Percentiles rank a stretch among this genome's conserved stretches.
Evolutionary conservation across 2,797 vertebrate species (phyloP).

Genomic region (Hemibagrus guttatus): DNA sequence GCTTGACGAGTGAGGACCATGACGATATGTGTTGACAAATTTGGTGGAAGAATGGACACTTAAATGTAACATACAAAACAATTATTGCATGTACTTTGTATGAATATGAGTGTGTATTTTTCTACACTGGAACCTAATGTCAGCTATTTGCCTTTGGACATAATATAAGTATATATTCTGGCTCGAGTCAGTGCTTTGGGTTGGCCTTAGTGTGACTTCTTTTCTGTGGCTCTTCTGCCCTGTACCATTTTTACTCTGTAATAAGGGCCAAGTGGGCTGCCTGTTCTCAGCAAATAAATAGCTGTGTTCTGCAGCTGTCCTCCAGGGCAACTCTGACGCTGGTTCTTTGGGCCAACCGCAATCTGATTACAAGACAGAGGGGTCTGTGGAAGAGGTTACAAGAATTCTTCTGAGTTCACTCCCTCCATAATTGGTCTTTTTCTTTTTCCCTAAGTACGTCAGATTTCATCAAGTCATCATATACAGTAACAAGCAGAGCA

Average conservation of each 20-base stretch:
- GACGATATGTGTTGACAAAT: not conserved
- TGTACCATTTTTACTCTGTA: conserved; percentile 58
- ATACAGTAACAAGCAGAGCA: conserved; percentile 28
- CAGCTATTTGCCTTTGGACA: conserved; percentile 33
- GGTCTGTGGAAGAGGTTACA: conserved; percentile 60
- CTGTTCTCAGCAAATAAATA: conserved; percentile 64
- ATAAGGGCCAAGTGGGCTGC: conserved; percentile 59
- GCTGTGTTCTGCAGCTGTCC: conserved; percentile 55
- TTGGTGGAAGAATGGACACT: not conserved
- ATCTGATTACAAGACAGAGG: conserved; percentile 66
- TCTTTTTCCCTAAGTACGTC: conserved; percentile 55
- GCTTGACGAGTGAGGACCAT: not conserved
- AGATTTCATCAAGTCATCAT: conserved; percentile 55
- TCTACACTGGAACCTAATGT: not conserved
- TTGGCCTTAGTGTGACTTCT: conserved; percentile 60
- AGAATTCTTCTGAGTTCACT: conserved; percentile 63
- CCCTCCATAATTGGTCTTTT: conserved; percentile 60
- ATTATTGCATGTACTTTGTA: not conserved
- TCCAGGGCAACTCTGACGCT: conserved; percentile 60
- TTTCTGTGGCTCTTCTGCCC: conserved; percentile 48
- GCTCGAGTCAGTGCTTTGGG: conserved; percentile 33
- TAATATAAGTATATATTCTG: conserved; percentile 40
- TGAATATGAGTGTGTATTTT: not conserved
- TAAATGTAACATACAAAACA: not conserved
- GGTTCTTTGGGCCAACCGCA: conserved; percentile 65